A percentile compares a stretch with the other conserved stretches of the same genome.
These are phyloP conservation scores for Magallana nippona DNA, from an alignment of 2,888 invertebrate species.

Conservation along the genomic window DNA sequence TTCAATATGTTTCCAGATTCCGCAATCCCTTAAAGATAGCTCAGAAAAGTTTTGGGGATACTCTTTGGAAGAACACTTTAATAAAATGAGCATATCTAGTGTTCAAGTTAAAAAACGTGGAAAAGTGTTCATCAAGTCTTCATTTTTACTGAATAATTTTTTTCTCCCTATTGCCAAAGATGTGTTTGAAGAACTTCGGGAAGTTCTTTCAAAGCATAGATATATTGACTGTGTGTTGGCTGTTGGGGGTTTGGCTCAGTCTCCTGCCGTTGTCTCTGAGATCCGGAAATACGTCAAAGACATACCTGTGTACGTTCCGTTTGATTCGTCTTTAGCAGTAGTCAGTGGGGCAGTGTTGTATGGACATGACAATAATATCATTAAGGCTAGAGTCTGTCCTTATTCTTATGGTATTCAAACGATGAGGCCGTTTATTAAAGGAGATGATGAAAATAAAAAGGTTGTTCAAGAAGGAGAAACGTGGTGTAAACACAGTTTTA, in stretches of 20 bases:
- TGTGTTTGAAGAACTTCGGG: constrained; percentile 15
- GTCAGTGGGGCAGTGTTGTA: constrained; percentile 44
- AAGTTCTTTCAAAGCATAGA: constrained; percentile 22
- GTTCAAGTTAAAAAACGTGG: constrained; percentile 10
- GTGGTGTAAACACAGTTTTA: constrained; percentile 20
- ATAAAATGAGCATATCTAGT: not conserved
- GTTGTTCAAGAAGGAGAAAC: constrained; percentile 12
- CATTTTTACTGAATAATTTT: constrained; percentile 1
- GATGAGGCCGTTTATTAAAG: constrained; percentile 10
- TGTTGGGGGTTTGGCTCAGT: constrained; percentile 44
- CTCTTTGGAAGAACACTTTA: not conserved
- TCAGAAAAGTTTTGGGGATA: not conserved
- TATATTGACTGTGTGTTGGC: constrained; percentile 16
- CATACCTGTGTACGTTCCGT: constrained; percentile 35
- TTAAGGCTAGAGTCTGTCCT: not conserved
- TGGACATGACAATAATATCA: constrained; percentile 42
- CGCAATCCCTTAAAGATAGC: not conserved
- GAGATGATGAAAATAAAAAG: constrained; percentile 18
- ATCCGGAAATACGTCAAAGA: constrained; percentile 34
- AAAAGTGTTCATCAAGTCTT: not conserved
- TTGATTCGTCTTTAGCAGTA: constrained; percentile 40
- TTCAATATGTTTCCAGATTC: not conserved
- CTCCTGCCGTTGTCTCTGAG: not conserved
- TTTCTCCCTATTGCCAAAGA: not conserved
- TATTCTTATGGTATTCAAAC: constrained; percentile 33